phyloP scores from a whole-genome alignment of 2,113 vertebrate species.

The Eurystomus gularis region DNA sequence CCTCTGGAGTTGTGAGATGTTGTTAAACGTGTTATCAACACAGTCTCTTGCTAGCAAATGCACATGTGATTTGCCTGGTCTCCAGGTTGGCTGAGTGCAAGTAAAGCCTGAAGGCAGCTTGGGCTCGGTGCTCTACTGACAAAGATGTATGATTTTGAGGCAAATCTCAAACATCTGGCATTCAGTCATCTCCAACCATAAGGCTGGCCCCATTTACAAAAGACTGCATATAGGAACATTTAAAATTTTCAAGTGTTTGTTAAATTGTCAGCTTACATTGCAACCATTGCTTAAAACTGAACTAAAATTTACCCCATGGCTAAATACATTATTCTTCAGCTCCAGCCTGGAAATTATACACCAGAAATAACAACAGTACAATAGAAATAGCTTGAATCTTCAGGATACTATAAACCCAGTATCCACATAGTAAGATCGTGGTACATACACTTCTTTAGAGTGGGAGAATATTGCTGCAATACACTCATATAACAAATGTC shows the following conservation, averaged over 20 bases:
- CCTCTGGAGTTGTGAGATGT: neutral
- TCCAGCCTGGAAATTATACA: neutral
- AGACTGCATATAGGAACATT: neutral
- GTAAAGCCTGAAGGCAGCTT: neutral
- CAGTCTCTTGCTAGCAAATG: neutral
- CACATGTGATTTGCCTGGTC: neutral
- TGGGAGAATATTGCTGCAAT: neutral
- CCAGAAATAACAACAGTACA: neutral
- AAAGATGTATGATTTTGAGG: neutral
- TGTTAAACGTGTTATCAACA: neutral
- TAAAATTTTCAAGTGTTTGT: neutral
- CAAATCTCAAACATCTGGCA: neutral
- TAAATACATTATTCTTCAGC: neutral
- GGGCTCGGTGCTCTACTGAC: neutral
- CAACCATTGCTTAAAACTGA: neutral
- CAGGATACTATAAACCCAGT: neutral
- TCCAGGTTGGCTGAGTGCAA: neutral
- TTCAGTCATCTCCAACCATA: neutral
- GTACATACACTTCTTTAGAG: neutral
- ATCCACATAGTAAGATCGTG: neutral
- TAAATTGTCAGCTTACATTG: neutral
- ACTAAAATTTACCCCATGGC: accelerated
- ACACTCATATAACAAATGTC: accelerated
- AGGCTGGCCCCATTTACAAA: neutral
- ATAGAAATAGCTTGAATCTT: neutral